Evolutionary conservation across 2,797 vertebrate genomes (phyloP), one percentile per base, ranked within the genome.

Genomic region (Danio jaintianensis): DNA sequence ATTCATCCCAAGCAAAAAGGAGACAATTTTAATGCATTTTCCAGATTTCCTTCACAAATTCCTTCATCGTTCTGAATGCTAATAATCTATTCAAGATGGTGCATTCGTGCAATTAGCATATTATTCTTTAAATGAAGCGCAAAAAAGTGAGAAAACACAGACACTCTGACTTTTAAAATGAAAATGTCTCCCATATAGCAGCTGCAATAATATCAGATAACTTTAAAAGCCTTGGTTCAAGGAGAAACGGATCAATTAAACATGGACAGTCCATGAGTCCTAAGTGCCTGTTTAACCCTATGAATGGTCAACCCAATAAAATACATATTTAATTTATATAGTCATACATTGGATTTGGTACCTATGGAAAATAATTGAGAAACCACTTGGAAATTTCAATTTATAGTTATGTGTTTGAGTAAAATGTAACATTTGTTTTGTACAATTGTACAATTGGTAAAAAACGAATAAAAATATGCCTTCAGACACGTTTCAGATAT

Each of bases 181-280:
- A 47, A 56, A 16, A 2, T 9, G 8, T 4, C 29, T 73, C 10
- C 55, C 40, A 52, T 52, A 40, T 52, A 52, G 15, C 48, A 71
- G 29, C 67, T 52, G 68, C 50, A 71, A 71, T 55, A 13, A n/a
- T 50, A 53, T 66, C 13, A 64, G 7, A 16, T 7, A 42, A 18
- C n/a, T 59, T 50, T 7, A 68, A 78, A 56, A 58, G 6, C 10
- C 20, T 59, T n/a, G 53, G 70, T 47, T 73, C 40, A 73, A 47
- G 52, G 52, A 56, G 18, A 72, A 74, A 61, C 42, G n/a, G n/a
- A 71, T 70, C 55, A 76, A 66, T 73, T 84, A 70, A 66, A 62
- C 74, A 59, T 52, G 53, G 10, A 15, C 20, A 58, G 48, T 55
- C 69, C 53, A 79, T 53, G 10, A 71, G 40, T 1, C 29, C 29